Evolutionary conservation across 92 coral and sea anemone species (phyloP), one percentile per base, ranked within the genome.

Genomic region (Blastomussa wellsi): DNA sequence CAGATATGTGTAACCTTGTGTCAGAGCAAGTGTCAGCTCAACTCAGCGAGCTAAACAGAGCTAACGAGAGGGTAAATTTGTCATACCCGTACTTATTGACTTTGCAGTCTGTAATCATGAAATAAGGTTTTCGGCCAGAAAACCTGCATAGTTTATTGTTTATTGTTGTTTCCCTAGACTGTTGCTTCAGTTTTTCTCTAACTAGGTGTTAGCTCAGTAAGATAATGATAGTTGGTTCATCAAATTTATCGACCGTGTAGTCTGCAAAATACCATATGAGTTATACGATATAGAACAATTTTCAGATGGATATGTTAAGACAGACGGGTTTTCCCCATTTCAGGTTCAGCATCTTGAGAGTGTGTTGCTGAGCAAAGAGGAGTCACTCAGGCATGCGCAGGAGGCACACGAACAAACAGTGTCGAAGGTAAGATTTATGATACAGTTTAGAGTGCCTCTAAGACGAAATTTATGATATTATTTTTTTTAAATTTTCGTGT

Each of bases 1-100:
- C 95, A 7, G 99, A 96, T 70, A 94, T 96, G 99, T 95, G 93
- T 86, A 88, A 94, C 51, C 87, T 96, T 86, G 92, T 96, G 26
- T 89, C 96, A 24, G 99, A 96, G 78, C 99, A 96, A 81, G 80
- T 96, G 73, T 91, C 91, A 19, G 92, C 93, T n/a, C 95, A 90
- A 49, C 89, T 96, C 84, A 86, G 92, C 72, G 99, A 96, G 79
- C 76, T 94, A 33, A 88, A 90, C 79, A 91, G 94, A 73, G 93
- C 93, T 19, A 94, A 82, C 33, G 99, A 95, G 75, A 91, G 98
- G 95, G 99, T 92, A 83, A 48, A 93, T 7, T 1, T 57, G 7
- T 41, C 33, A 7, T 38, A n/a, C n/a, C n/a, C n/a, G n/a, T n/a
- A 22, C 36, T 57, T 55, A 11, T 22, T 55, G 35, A 78, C 71